These are phyloP conservation scores for Muscicapa adusta DNA, from an alignment of 2,113 vertebrate genomes.

Conservation along the genomic window DNA sequence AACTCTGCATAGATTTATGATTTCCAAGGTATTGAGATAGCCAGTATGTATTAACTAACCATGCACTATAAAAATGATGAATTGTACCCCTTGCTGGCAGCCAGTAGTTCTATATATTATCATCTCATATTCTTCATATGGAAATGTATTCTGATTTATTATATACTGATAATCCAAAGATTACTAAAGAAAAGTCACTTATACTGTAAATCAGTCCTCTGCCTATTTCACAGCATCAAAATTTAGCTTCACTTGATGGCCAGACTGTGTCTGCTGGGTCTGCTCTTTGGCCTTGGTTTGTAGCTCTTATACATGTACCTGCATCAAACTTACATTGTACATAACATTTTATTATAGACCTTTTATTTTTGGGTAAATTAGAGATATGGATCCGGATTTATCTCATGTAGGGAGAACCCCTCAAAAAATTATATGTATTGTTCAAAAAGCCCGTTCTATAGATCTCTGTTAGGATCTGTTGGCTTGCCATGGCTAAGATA, in stretches of 20 bases:
- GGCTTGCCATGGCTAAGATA: background rate
- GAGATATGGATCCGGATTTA: background rate
- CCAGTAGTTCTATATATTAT: background rate
- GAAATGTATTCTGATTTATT: background rate
- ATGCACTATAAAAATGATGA: background rate
- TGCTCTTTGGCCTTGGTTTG: background rate
- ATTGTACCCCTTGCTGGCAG: background rate
- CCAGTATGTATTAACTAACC: background rate
- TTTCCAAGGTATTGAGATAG: background rate
- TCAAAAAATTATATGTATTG: background rate
- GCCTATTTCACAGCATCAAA: background rate
- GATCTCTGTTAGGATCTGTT: background rate
- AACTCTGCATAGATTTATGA: background rate
- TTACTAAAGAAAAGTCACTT: background rate
- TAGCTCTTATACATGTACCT: background rate
- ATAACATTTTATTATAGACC: background rate
- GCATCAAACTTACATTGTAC: rapidly evolving
- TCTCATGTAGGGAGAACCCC: background rate
- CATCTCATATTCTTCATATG: background rate
- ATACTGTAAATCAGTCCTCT: background rate
- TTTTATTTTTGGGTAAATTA: background rate
- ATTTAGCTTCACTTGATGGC: background rate
- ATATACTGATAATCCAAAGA: background rate
- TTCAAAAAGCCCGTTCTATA: background rate
- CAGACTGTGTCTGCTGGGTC: background rate